phyloP scores from a whole-genome alignment of 2,797 vertebrate species.

The Amphiprion clarkii region DNA sequence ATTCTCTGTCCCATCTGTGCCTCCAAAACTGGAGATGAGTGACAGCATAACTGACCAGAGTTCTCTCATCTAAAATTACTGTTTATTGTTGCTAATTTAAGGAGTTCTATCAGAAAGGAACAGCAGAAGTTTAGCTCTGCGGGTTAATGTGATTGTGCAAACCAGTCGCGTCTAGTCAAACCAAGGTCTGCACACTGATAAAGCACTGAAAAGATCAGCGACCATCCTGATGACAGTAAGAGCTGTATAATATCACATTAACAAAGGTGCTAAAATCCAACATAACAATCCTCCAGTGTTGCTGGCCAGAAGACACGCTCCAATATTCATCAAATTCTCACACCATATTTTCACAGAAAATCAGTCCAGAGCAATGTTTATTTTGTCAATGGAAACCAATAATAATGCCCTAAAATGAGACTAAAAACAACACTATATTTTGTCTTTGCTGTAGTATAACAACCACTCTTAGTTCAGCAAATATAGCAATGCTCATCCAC shows the following conservation, averaged over 20 bases:
- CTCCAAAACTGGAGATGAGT: not conserved
- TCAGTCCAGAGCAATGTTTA: not conserved
- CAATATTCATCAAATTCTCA: constrained; percentile 8
- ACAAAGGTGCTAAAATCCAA: not conserved
- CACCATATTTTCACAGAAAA: constrained; percentile 1
- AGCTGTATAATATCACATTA: not conserved
- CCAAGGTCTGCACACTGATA: not conserved
- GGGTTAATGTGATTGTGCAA: not conserved
- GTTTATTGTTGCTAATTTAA: not conserved
- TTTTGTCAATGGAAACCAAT: not conserved
- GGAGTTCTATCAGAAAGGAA: not conserved
- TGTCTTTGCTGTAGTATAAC: not conserved
- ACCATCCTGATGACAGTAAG: no score
- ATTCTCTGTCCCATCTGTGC: not conserved
- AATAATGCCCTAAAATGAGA: not conserved
- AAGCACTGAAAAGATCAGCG: no score
- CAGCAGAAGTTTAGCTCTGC: not conserved
- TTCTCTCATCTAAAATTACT: not conserved
- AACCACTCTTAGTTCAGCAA: not conserved
- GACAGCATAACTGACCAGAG: not conserved
- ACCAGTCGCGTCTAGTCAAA: not conserved
- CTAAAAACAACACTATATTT: not conserved
- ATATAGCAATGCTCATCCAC: not conserved
- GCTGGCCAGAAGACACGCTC: not conserved
- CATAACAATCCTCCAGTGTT: not conserved